Evolutionary conservation across 2,888 invertebrate genomes (phyloP).

Genomic region (Oligia fasciuncula): DNA sequence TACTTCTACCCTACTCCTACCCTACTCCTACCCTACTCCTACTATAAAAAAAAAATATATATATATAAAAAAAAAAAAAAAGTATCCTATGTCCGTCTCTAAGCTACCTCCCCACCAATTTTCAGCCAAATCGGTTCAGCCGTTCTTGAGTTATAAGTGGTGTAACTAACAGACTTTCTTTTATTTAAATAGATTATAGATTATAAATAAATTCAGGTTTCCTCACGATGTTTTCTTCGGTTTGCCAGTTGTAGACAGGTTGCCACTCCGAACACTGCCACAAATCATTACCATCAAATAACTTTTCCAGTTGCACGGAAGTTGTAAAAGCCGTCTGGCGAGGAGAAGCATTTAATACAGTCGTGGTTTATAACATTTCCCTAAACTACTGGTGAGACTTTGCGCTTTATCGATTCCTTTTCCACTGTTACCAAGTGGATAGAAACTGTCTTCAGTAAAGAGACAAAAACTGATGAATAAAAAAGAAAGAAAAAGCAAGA

Average conservation of each 20-base stretch:
- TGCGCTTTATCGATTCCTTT: not conserved
- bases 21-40: too few species aligned
- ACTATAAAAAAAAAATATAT: too few species aligned
- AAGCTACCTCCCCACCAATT: too few species aligned
- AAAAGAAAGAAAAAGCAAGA: not conserved
- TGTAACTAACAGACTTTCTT: too few species aligned
- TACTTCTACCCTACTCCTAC: too few species aligned
- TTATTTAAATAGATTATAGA: too few species aligned
- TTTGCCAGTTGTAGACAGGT: constrained; percentile 11
- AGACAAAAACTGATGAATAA: not conserved
- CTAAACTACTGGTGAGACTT: not conserved
- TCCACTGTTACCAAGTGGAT: not conserved
- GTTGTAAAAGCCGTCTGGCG: constrained; percentile 21
- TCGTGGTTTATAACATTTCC: constrained; percentile 28
- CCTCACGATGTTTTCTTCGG: not conserved
- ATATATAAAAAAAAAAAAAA: too few species aligned
- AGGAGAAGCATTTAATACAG: constrained; percentile 29
- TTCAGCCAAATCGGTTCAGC: too few species aligned
- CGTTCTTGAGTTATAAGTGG: too few species aligned
- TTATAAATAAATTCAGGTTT: not conserved
- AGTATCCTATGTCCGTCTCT: too few species aligned
- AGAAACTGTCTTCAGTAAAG: not conserved
- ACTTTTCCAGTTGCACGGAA: constrained; percentile 29
- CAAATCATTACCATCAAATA: constrained; percentile 35
- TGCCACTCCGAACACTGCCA: constrained; percentile 15